phyloP scores from a whole-genome alignment of 2,797 vertebrate species.

The Mus spretus region DNA sequence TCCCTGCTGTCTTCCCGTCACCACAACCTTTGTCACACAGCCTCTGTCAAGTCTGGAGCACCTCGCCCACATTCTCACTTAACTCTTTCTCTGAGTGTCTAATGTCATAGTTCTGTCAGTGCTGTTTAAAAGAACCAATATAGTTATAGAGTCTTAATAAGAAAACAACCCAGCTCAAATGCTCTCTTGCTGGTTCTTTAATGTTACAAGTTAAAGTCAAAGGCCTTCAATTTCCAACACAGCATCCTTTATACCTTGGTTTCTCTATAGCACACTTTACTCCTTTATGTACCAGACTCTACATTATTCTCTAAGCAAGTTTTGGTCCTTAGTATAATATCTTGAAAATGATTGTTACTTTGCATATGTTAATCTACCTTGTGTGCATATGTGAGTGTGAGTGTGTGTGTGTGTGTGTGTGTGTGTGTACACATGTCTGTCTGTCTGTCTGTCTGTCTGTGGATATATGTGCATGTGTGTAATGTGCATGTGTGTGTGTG shows the following conservation, averaged over 20 bases:
- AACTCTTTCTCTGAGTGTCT: neutral
- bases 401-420: neutral
- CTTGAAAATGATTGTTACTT: neutral
- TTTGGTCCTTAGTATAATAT: neutral
- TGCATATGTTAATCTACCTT: neutral
- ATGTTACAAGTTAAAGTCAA: neutral
- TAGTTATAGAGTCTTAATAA: neutral
- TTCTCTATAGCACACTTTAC: neutral
- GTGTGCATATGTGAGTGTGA: neutral
- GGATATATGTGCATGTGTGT: neutral
- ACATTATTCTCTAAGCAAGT: neutral
- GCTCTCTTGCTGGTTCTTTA: neutral
- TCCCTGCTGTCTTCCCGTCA: neutral
- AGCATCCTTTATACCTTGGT: neutral
- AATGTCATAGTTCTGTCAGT: neutral
- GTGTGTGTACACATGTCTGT: too few relatives aligned
- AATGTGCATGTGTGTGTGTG: neutral
- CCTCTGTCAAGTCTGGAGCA: neutral
- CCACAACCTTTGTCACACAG: neutral
- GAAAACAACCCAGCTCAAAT: neutral
- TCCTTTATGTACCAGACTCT: neutral
- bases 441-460: neutral
- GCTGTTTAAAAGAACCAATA: neutral
- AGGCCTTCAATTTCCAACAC: neutral
- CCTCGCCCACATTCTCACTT: neutral